These are phyloP conservation scores for Montipora capricornis DNA, from an alignment of 64 coral and sea anemone genomes.

Conservation along the genomic window DNA sequence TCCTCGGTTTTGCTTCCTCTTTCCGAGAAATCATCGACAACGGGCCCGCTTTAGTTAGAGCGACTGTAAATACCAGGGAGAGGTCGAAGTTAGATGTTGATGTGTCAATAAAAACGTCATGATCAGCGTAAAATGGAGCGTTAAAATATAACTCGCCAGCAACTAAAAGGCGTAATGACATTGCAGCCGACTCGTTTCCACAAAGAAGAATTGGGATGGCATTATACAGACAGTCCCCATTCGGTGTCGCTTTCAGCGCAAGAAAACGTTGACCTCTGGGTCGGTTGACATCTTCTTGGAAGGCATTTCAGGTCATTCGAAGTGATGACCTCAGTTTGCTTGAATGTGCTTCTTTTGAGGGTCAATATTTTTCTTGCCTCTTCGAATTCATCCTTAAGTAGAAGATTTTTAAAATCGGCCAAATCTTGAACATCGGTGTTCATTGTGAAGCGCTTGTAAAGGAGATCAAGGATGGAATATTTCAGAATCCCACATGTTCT, in stretches of 20 bases:
- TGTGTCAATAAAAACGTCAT: not conserved
- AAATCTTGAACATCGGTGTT: not conserved
- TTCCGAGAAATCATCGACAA: not conserved
- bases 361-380: not conserved
- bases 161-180: slow-evolving; percentile 51
- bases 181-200: slow-evolving; percentile 42
- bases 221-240: slow-evolving; percentile 59
- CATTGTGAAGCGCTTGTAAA: not conserved
- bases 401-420: not conserved
- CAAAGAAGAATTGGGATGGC: slow-evolving; percentile 32
- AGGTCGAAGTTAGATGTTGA: not conserved
- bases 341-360: too few relatives aligned
- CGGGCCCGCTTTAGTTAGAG: slow-evolving; percentile 1
- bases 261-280: not conserved
- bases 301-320: not conserved
- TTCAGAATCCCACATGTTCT: not conserved
- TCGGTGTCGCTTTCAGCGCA: slow-evolving; percentile 45
- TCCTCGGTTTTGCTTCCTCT: slow-evolving; percentile 44
- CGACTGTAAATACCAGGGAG: not conserved
- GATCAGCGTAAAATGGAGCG: too few relatives aligned
- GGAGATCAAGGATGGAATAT: not conserved
- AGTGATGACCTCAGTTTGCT: not conserved
- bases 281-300: not conserved
- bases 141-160: slow-evolving; percentile 31
- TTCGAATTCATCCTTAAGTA: not conserved